phyloP scores from a whole-genome alignment of 2,888 invertebrate species.

The Chloromyia formosa region DNA sequence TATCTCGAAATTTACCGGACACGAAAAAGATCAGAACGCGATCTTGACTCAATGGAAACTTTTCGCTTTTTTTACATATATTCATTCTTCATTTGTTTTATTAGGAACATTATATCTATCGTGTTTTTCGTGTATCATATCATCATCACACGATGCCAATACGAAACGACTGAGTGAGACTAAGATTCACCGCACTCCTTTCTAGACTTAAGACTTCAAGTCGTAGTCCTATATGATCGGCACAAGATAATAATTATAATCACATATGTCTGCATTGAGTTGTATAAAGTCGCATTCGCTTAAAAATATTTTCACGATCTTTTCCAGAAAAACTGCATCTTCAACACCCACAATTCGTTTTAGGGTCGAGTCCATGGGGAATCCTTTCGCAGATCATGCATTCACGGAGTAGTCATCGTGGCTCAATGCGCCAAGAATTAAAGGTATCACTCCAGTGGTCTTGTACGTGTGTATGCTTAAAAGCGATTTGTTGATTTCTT shows the following conservation, averaged over 20 bases:
- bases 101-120: conserved; percentile 42
- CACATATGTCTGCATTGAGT: conserved; percentile 49
- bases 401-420: too few relatives aligned
- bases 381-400: background rate
- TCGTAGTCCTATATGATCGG: conserved; percentile 27
- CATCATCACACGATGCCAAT: conserved; percentile 29
- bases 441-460: conserved; percentile 8
- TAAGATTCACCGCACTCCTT: background rate
- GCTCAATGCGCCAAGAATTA: background rate
- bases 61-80: conserved; percentile 7
- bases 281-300: conserved; percentile 39
- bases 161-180: background rate
- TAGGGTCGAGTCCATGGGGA: conserved; percentile 1
- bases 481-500: conserved; percentile 43
- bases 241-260: conserved; percentile 49
- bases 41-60: conserved; percentile 22
- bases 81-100: conserved; percentile 6
- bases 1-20: conserved; percentile 27
- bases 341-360: conserved; percentile 39
- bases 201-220: background rate
- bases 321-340: conserved; percentile 33
- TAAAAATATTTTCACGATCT: conserved; percentile 42
- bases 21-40: conserved; percentile 31
- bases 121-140: conserved; percentile 35
- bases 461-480: background rate